Evolutionary conservation across 1,140 invertebrate species (phyloP), one percentile per base, ranked within the genome.

Genomic region (Drosophila asahinai): DNA sequence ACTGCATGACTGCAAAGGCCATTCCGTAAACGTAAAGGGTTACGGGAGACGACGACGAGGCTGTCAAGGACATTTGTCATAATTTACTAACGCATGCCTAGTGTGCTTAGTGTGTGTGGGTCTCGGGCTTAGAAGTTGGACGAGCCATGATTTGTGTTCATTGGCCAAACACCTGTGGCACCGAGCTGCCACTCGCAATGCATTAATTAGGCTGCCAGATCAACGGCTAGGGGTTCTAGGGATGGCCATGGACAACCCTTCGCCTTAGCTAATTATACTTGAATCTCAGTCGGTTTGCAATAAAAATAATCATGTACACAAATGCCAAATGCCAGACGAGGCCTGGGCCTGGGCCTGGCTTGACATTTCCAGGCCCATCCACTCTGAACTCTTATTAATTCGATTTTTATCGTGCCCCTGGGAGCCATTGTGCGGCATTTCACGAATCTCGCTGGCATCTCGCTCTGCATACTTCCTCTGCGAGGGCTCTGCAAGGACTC

Each of bases 1-100:
- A 19, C 42, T 27, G 8, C 42, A 27, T 15, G 12, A 22, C 25
- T n/a, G 9, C 8, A 6, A 40, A 60, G 62, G 51, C 22, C 51
- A 36, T 36, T 12, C 17, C 30, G n/a, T 1, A 4, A 19, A 36
- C 55, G 40, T 38, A 83, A 89, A 86, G 79, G 83, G 86, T 89
- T 62, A 77, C 45, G 17, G 25, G 72, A 59, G 43, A 19, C 55
- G 55, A 47, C 9, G 17, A 38, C 49, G 65, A 43, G 43, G 71
- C 90, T 91, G 90, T 90, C 90, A 92, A 91, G 90, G 82, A 91
- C 90, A 91, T 92, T 91, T 92, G 80, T 92, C 89, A 91, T 91
- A 86, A 91, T 92, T 90, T 92, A 92, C 84, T 73, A 58, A 81
- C 84, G 74, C 64, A 81, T 61, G 51, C 14, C 38, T 38, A 22